Conservation (phyloP, 2,888 invertebrate genomes). For the Athrips mouffetella region DNA sequence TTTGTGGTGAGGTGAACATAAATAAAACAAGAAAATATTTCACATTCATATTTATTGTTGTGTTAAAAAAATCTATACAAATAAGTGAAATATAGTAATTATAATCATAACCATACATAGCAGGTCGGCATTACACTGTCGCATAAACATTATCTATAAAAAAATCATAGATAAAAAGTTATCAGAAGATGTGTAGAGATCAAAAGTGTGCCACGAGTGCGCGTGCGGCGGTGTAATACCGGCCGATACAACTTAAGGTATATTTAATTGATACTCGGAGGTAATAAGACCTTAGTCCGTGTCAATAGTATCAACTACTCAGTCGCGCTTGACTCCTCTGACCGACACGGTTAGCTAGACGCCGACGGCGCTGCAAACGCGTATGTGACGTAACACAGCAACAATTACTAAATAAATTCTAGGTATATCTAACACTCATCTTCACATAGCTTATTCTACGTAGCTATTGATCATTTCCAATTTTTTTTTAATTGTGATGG, state of each 20-base stretch:
- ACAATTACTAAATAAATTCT: conserved; percentile 63
- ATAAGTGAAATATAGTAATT: conserved; percentile 74
- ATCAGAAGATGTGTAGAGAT: conserved; percentile 23
- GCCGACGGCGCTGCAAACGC: conserved; percentile 39
- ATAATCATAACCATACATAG: conserved; percentile 66
- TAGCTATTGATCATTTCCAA: conserved; percentile 54
- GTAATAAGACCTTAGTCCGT: conserved; percentile 73
- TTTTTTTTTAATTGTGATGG: conserved; percentile 74
- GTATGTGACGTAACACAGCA: conserved; percentile 59
- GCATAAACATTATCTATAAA: conserved; percentile 24
- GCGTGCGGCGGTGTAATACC: conserved; percentile 44
- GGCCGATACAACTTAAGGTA: conserved; percentile 62
- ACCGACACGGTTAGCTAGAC: conserved; percentile 30
- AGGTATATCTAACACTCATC: conserved; percentile 62
- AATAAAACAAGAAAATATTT: conserved; percentile 64
- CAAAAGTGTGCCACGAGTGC: conserved; percentile 19
- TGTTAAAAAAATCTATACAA: conserved; percentile 77
- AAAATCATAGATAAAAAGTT: conserved; percentile 18
- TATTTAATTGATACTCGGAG: conserved; percentile 77
- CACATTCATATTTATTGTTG: conserved; percentile 78
- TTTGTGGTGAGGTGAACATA: conserved; percentile 9
- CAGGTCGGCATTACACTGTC: conserved; percentile 51
- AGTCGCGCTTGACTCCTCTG: conserved; percentile 55
- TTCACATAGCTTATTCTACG: conserved; percentile 56
- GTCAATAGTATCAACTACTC: conserved; percentile 70